Evolutionary conservation across 2,888 invertebrate genomes (phyloP), one percentile per base, ranked within the genome.

Genomic region (Lissocephala sabroskyi): DNA sequence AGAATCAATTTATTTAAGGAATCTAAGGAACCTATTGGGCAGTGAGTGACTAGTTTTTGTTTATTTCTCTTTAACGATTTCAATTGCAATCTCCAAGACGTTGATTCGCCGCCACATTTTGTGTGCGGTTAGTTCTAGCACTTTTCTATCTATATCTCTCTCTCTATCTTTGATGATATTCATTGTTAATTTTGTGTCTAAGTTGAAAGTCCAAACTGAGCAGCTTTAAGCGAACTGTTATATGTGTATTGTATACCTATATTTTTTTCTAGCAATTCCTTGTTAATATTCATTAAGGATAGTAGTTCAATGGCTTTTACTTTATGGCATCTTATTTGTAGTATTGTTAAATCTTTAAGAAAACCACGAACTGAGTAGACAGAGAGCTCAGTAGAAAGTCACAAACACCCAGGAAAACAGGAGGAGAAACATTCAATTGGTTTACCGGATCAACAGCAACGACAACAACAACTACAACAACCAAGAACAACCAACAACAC

Each of bases 221-320:
- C 67, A 71, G 66, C 71, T 71, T 66, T 75, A 68, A 64, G 67
- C 71, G 56, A 9, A 74, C 59, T 62, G 70, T 66, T 74, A 56
- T 68, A 65, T 73, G 7, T n/a, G n/a, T n/a, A n/a, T n/a, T n/a
- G 7, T 7, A 23, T 13, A 16, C 16, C 16, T 35, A 17, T 13
- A 16, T 35, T 35, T 6, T 63, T 51, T 59, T 64, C 49, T 66
- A 59, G 63, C 58, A 48, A 52, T 68, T 62, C 44, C 56, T 71
- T 59, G 66, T 74, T 65, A 62, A 65, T 63, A 70, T 59, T 74
- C 62, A 70, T 70, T 65, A 65, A 53, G 62, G 48, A 32, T 32
- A 32, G 55, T 67, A 68, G 51, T 4, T 17, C n/a, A 10, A 6
- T 9, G 7, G 52, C 46, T 56, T 57, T 62, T 55, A 51, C 50